Evolutionary conservation across 2,797 vertebrate species (phyloP).

Genomic region (Neostethus bicornis): DNA sequence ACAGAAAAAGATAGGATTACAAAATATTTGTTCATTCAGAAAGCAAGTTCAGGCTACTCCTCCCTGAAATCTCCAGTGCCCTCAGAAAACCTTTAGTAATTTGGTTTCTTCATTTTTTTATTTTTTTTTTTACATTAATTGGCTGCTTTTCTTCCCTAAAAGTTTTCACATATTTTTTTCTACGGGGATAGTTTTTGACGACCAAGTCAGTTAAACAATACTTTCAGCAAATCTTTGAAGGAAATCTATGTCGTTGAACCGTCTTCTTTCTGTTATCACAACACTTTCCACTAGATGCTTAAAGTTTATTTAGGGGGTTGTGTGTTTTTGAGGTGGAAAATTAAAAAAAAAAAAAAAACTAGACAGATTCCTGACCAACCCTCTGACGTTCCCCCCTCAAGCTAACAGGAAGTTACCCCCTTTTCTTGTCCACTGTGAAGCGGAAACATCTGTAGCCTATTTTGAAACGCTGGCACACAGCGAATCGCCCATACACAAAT

Average conservation of each 20-base stretch:
- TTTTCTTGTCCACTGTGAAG: constrained; percentile 63
- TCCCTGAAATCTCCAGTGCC: no score
- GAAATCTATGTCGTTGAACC: constrained; percentile 3
- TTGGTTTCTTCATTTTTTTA: background rate
- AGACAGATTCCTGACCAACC: constrained; percentile 47
- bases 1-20: constrained; percentile 33
- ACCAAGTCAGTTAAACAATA: no score
- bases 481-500: constrained; percentile 39
- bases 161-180: background rate
- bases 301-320: constrained; percentile 8
- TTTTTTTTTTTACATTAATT: no score
- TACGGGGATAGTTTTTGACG: background rate
- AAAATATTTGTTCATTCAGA: background rate
- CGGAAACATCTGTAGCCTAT: constrained; percentile 85
- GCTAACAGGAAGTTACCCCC: constrained; percentile 76
- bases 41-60: no score
- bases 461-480: constrained; percentile 70
- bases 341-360: constrained; percentile 30
- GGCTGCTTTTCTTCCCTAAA: background rate
- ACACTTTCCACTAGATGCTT: background rate
- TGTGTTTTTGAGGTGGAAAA: constrained; percentile 37
- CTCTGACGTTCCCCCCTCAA: constrained; percentile 22
- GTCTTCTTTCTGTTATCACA: background rate
- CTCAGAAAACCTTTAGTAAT: no score
- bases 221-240: no score